Conservation (phyloP, 2,797 vertebrate species). For the Mycteria americana region DNA sequence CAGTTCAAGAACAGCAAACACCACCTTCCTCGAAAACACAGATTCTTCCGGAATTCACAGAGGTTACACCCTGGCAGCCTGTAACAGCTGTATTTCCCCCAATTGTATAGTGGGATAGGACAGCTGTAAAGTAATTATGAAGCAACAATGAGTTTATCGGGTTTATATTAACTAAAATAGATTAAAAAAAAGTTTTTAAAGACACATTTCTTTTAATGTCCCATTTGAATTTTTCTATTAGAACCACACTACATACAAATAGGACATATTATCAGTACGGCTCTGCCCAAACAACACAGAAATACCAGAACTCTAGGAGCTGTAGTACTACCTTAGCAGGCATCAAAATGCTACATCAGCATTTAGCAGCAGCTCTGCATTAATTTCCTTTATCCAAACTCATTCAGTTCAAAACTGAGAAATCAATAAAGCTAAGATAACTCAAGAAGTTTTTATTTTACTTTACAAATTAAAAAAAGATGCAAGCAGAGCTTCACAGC, state of each 20-base stretch:
- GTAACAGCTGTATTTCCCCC: slow-evolving; percentile 4
- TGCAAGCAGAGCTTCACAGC: not conserved
- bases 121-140: not conserved
- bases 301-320: not conserved
- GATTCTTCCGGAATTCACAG: not conserved
- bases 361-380: not conserved
- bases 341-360: not conserved
- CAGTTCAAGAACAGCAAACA: not conserved
- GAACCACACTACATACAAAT: not conserved
- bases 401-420: not conserved
- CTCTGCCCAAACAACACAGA: not conserved
- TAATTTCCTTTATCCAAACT: not conserved
- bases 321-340: not conserved
- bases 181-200: not conserved
- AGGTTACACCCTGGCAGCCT: not conserved
- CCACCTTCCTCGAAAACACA: slow-evolving; percentile 9
- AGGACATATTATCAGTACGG: not conserved
- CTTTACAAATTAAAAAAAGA: not conserved
- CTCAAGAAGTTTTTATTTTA: not conserved
- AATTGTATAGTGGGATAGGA: not conserved
- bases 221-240: not conserved
- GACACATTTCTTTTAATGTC: not conserved
- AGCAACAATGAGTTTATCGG: not conserved
- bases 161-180: not conserved
- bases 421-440: not conserved